Percentiles rank a stretch among this genome's conserved stretches.
These are phyloP conservation scores for Reticulitermes speratus DNA, from an alignment of 1,140 invertebrate genomes.

Conservation along the genomic window DNA sequence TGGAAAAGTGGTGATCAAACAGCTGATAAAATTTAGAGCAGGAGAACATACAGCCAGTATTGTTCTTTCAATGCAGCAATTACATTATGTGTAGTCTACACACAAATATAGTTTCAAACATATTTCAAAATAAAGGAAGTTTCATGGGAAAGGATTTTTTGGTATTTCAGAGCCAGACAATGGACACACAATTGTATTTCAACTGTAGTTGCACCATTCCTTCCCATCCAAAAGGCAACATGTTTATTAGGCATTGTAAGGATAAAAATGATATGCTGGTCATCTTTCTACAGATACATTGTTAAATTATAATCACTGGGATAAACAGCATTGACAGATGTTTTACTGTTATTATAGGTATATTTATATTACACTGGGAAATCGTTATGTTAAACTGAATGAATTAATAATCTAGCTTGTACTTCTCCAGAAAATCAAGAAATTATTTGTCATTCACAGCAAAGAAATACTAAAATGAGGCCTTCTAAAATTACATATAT, in stretches of 20 bases:
- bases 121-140: too few relatives aligned
- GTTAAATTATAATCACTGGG: not conserved
- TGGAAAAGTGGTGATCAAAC: too few relatives aligned
- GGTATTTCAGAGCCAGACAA: not conserved
- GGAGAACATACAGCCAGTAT: too few relatives aligned
- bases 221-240: not conserved
- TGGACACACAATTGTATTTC: not conserved
- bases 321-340: not conserved
- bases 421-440: conserved; percentile 4
- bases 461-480: conserved; percentile 19
- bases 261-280: not conserved
- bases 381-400: not conserved
- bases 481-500: conserved; percentile 4
- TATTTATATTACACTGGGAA: not conserved
- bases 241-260: conserved; percentile 4
- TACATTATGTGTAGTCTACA: too few relatives aligned
- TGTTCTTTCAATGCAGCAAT: too few relatives aligned
- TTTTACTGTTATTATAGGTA: not conserved
- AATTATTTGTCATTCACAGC: conserved; percentile 19
- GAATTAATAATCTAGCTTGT: conserved; percentile 11
- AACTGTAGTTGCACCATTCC: not conserved
- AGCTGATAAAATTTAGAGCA: too few relatives aligned
- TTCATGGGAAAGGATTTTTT: not conserved
- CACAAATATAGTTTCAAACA: too few relatives aligned
- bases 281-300: conserved; percentile 7